phyloP scores from a whole-genome alignment of 92 coral and sea anemone species.

The Zoanthus sansibaricus region DNA sequence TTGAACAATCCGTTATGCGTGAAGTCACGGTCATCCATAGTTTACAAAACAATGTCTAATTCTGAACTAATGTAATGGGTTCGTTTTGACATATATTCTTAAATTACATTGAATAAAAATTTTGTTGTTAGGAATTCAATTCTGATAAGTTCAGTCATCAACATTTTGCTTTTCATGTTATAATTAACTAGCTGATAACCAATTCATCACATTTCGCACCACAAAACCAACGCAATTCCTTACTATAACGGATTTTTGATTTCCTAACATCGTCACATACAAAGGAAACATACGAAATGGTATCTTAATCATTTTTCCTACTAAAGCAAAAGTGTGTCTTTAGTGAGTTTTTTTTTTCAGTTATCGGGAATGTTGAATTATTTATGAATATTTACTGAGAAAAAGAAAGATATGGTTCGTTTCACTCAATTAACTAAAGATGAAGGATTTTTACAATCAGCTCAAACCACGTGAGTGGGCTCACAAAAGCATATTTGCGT shows the following conservation, averaged over 20 bases:
- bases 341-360: neutral
- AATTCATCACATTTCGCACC: constrained; percentile 9
- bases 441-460: constrained; percentile 47
- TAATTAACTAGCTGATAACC: constrained; percentile 23
- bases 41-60: constrained; percentile 19
- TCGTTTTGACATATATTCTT: neutral
- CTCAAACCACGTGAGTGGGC: constrained; percentile 36
- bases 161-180: neutral
- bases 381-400: constrained; percentile 20
- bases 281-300: neutral
- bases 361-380: constrained; percentile 27
- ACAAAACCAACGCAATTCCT: neutral
- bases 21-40: constrained; percentile 43
- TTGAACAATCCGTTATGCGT: constrained; percentile 47
- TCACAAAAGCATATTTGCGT: constrained; percentile 40
- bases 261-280: neutral
- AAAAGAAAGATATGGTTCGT: constrained; percentile 43
- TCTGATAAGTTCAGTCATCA: neutral
- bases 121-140: neutral
- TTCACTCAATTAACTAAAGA: constrained; percentile 53
- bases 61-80: neutral
- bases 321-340: neutral
- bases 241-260: neutral
- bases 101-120: neutral
- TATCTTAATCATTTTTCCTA: neutral